Base-by-base conservation (phyloP, 2,888 invertebrate genomes). In the Empis stercorea region DNA sequence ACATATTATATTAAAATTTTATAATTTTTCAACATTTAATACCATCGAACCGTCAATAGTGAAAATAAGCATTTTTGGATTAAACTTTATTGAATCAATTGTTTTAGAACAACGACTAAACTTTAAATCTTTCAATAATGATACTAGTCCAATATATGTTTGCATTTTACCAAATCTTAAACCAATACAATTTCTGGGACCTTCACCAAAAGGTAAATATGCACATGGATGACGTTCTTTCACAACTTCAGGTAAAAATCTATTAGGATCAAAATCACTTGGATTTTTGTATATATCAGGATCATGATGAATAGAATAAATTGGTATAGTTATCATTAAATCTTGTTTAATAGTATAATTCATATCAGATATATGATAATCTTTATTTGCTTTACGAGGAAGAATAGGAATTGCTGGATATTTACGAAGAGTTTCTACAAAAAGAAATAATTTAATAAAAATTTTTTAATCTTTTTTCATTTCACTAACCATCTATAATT, bases 361-460 rank as follows among this genome's bases (percentile, higher is more conserved):
- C 3, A 55, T 54, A 10, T 52, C 51, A 1, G 59, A 57, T 1
- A 63, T 46, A 43, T 47, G 46, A 52, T 60, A 61, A 27, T 58
- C 54, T 27, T 52, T 48, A 6, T 47, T 54, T 36, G 63, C 61
- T 4, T 48, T 49, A 44, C 63, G 55, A 10, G 59, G 57, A 3
- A 65, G 48, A 4, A 58, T 46, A 4, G 60, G 57, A 43, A 69
- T 58, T 1, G 73, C 69, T 7, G 74, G 70, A 54, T 72, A 71
- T 48, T 70, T 55, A 10, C 75, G 64, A 42, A 75, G 58, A 5
- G 72, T 67, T 59, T 75, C 75, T 70, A 55, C 14, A 57, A 60
- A 34, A n/a, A 16, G 20, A 16, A 43, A 30, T 5, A 5, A 17
- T 15, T 38, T 4, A 20, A 23, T 14, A 27, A 6, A 20, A 6